Evolutionary conservation across 37 sponge, comb jelly and placozoan genomes (phyloP), one percentile per base, ranked within the genome.

Genomic region (Beroe forskalii): DNA sequence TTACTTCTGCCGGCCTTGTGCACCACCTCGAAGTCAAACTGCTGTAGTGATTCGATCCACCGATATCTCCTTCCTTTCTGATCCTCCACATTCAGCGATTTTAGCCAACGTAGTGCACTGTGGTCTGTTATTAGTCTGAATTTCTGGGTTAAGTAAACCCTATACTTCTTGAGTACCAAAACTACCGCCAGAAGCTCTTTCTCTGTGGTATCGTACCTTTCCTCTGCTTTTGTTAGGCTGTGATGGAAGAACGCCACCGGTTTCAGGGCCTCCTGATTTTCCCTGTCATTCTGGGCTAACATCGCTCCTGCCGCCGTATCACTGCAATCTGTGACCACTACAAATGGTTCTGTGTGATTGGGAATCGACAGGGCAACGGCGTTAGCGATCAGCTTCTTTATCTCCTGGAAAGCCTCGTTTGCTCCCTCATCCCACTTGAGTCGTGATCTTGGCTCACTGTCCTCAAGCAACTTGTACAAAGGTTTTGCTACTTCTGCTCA

Each of bases 31-130:
- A 91, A 91, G 62, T 91, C 76, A 12, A 76, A 60, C 62, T 76
- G 76, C 40, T 90, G 91, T 20, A 48, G 91, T 23, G 36, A 3
- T 28, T 91, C 91, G 0, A 91, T 39, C 91, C 91, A 91, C 61
- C 80, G 32, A 22, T 14, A 60, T 60, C 61, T 60, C 20, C 61
- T 22, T 20, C 61, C 20, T 14, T 60, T 22, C 14, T 22, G 19
- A 60, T 60, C 61, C 19, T 60, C 61, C 61, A 60, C 20, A 14
- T 60, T 20, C 61, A 60, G 14, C 19, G 61, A 60, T 22, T 20
- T 14, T 22, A 60, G 61, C 61, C 61, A 60, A 22, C 20, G 14
- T 14, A 60, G 61, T 60, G 61, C 61, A 60, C n/a, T n/a, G n/a
- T n/a, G n/a, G n/a, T n/a, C n/a, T n/a, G n/a, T n/a, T n/a, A n/a